These are phyloP conservation scores for Matsumurasca onukii DNA, from an alignment of 1,140 invertebrate species.

Conservation along the genomic window DNA sequence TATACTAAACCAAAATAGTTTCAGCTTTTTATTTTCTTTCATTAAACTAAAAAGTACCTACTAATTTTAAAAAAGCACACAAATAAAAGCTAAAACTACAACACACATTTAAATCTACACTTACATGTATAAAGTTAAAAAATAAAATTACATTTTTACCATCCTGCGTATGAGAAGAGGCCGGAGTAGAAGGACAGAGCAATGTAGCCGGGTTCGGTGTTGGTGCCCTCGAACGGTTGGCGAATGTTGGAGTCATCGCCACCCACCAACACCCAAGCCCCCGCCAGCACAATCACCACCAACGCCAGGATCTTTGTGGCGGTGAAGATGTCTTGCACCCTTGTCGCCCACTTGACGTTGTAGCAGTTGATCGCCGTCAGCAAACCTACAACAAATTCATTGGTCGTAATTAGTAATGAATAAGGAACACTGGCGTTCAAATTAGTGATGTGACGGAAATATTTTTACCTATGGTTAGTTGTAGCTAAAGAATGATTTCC, in stretches of 20 bases:
- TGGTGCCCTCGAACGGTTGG: conserved; percentile 75
- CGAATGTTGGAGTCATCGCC: conserved; percentile 72
- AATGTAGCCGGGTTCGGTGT: conserved; percentile 73
- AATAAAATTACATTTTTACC: conserved; percentile 50
- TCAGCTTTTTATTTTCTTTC: too few relatives aligned
- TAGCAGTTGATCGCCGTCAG: conserved; percentile 94
- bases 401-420: too few relatives aligned
- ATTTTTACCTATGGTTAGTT: too few relatives aligned
- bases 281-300: conserved; percentile 83
- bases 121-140: conserved; percentile 8
- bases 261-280: conserved; percentile 65
- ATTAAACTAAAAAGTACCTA: too few relatives aligned
- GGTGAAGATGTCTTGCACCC: conserved; percentile 92
- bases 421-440: too few relatives aligned
- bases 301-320: conserved; percentile 91
- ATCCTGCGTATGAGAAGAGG: conserved; percentile 97
- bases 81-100: too few relatives aligned
- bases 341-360: conserved; percentile 93
- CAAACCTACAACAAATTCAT: conserved; percentile 84
- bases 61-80: too few relatives aligned
- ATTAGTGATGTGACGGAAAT: too few relatives aligned
- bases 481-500: too few relatives aligned
- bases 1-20: too few relatives aligned
- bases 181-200: conserved; percentile 94
- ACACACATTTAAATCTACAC: too few relatives aligned